Conservation (phyloP, 1,140 invertebrate genomes). For the Pissodes strobi region DNA sequence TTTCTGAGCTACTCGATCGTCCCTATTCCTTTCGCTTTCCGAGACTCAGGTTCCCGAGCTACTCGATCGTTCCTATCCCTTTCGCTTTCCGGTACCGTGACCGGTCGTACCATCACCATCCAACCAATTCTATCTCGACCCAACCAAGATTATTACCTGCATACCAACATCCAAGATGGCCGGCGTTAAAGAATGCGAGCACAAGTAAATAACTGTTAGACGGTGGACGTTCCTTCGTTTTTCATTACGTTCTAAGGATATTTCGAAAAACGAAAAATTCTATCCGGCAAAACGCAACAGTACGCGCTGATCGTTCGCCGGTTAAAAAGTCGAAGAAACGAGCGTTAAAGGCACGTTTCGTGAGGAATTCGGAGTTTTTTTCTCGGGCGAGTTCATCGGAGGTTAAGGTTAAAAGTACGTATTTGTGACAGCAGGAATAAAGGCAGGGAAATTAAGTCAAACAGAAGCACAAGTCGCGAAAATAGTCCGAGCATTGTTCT, state of each 20-base stretch:
- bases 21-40: no score
- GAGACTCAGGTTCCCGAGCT: no score
- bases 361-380: slow-evolving; percentile 20
- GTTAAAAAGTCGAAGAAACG: neutral
- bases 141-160: slow-evolving; percentile 38
- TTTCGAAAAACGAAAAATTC: neutral
- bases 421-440: slow-evolving; percentile 13
- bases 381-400: slow-evolving; percentile 23
- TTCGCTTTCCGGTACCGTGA: no score
- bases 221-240: slow-evolving; percentile 6
- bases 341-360: slow-evolving; percentile 12
- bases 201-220: slow-evolving; percentile 44
- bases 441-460: slow-evolving; percentile 16
- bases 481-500: slow-evolving; percentile 1
- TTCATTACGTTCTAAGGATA: neutral
- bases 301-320: no score
- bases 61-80: no score
- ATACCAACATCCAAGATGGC: slow-evolving; percentile 43
- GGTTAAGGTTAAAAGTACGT: slow-evolving; percentile 40
- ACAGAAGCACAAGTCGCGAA: slow-evolving; percentile 1
- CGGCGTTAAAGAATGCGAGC: slow-evolving; percentile 43
- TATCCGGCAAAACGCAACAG: neutral
- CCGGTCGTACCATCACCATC: no score
- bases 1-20: no score
- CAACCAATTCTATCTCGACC: slow-evolving; percentile 6